Percentiles rank a stretch among this genome's conserved stretches.
Conservation (phyloP, 30 jellyfish, hydroid and myxozoan species). For the Nemopilema nomurai region DNA sequence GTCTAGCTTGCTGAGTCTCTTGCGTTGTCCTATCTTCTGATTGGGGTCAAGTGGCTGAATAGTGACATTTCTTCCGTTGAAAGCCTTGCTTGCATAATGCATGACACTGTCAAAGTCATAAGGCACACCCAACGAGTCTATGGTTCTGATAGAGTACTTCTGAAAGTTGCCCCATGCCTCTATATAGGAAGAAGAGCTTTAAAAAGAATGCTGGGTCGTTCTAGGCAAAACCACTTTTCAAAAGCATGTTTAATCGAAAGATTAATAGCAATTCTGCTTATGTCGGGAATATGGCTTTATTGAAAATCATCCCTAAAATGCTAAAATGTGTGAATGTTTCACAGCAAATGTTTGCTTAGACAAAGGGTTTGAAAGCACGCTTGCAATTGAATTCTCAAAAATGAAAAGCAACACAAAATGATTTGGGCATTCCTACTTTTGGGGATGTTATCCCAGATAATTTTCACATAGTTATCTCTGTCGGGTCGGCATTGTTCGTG, state of each 20-base stretch:
- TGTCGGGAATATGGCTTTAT: too few species aligned
- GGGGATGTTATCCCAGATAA: constrained; percentile 49
- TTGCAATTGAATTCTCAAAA: background rate
- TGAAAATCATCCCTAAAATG: too few species aligned
- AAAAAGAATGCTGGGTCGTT: background rate
- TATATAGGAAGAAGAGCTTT: background rate
- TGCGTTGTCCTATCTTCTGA: constrained; percentile 71
- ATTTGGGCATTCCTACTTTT: background rate
- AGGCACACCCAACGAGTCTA: constrained; percentile 64
- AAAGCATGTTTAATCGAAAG: background rate
- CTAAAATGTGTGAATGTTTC: too few species aligned
- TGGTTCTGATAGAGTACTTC: constrained; percentile 13
- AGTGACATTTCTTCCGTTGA: constrained; percentile 69
- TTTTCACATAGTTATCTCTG: constrained; percentile 49
- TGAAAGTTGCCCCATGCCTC: constrained; percentile 33
- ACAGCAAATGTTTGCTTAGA: too few species aligned
- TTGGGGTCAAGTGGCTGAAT: constrained; percentile 66
- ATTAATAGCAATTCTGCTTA: too few species aligned
- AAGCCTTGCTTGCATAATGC: constrained; percentile 79
- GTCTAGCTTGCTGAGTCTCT: constrained; percentile 66
- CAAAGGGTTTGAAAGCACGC: background rate
- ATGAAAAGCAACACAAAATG: background rate
- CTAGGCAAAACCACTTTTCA: background rate
- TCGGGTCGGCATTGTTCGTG: constrained; percentile 62
- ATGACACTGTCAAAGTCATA: constrained; percentile 72